phyloP scores from a whole-genome alignment of 2,797 vertebrate genomes.

The Fistularia tabacaria region DNA sequence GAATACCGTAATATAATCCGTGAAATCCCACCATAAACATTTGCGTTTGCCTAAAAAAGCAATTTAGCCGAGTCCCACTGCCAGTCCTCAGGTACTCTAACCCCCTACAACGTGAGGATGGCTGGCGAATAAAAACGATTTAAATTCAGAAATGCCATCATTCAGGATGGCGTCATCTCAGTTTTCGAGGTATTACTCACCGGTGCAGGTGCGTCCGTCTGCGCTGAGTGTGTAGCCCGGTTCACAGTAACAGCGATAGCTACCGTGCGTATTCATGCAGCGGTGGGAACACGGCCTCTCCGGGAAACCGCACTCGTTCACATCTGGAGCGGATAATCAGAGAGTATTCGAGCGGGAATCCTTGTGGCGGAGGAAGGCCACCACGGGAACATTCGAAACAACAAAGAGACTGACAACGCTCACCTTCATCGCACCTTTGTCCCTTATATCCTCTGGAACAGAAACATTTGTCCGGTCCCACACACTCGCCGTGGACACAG shows the following conservation, averaged over 20 bases:
- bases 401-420: constrained; percentile 27
- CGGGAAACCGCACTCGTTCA: constrained; percentile 72
- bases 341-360: constrained; percentile 15
- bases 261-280: constrained; percentile 74
- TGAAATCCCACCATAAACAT: constrained; percentile 34
- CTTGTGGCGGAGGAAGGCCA: too few relatives aligned
- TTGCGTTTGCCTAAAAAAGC: constrained; percentile 13
- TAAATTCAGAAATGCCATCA: too few relatives aligned
- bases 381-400: constrained; percentile 36
- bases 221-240: constrained; percentile 60
- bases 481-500: constrained; percentile 65
- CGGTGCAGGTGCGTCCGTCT: constrained; percentile 67
- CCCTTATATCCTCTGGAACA: constrained; percentile 66
- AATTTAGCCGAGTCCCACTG: too few relatives aligned
- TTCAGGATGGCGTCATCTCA: neutral
- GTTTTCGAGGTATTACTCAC: constrained; percentile 45
- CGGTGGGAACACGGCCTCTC: constrained; percentile 68
- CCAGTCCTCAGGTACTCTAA: too few relatives aligned
- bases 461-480: constrained; percentile 62
- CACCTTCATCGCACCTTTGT: constrained; percentile 66
- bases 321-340: constrained; percentile 67
- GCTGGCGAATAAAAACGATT: neutral
- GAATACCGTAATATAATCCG: constrained; percentile 36
- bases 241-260: constrained; percentile 74
- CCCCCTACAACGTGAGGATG: neutral